Evolutionary conservation across 2,113 vertebrate species (phyloP).

Genomic region (Etheostoma cragini): DNA sequence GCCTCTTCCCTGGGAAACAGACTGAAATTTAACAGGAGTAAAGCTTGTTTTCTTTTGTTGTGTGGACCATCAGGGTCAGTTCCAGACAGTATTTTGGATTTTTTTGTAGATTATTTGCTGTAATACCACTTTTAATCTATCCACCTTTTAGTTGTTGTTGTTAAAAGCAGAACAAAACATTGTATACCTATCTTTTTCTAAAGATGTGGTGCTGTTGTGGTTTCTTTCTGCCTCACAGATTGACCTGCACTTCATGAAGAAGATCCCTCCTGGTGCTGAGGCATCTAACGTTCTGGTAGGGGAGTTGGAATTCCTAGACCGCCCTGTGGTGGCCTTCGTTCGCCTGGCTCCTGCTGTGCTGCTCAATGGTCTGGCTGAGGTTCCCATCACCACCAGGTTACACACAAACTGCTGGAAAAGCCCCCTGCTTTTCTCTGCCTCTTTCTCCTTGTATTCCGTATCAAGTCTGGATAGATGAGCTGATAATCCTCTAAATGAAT

Average conservation of each 20-base stretch:
- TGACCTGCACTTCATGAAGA: constrained; percentile 99
- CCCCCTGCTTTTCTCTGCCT: neutral
- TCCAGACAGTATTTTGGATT: neutral
- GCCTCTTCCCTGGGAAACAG: constrained; percentile 49
- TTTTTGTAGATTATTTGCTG: neutral
- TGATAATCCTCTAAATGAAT: constrained; percentile 9
- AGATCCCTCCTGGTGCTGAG: constrained; percentile 97
- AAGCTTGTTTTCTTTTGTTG: constrained; percentile 38
- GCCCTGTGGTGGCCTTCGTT: constrained; percentile 95
- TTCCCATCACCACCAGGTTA: constrained; percentile 97
- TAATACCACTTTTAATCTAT: neutral
- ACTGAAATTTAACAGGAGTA: constrained; percentile 5
- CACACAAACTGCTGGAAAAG: neutral
- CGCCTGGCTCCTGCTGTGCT: constrained; percentile 93
- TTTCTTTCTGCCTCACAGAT: constrained; percentile 82
- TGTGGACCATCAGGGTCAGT: neutral
- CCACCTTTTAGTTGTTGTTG: too few relatives aligned
- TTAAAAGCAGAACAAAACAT: neutral
- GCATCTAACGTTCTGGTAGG: constrained; percentile 97
- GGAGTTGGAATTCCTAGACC: constrained; percentile 95
- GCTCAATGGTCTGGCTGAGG: constrained; percentile 94
- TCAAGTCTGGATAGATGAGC: neutral
- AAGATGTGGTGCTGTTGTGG: neutral
- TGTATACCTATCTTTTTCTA: neutral
- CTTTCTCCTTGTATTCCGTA: neutral